A percentile compares a stretch with the other conserved stretches of the same genome.
Conservation (phyloP, 2,888 invertebrate genomes). For the Melieria picta region DNA sequence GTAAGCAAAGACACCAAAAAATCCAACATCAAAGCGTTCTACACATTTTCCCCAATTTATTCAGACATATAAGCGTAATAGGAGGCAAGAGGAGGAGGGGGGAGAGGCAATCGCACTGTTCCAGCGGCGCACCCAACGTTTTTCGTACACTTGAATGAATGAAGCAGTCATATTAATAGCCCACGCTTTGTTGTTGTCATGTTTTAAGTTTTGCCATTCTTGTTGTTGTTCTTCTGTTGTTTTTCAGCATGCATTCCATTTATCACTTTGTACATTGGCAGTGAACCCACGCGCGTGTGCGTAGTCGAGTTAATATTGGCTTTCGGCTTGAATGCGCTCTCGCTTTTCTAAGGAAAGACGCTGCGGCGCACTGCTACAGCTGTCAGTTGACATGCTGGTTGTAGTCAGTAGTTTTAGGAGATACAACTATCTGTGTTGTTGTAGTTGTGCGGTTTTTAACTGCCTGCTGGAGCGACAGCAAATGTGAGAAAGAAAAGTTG, state of each 20-base stretch:
- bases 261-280: slow-evolving; percentile 4
- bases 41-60: no score
- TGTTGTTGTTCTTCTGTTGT: no score
- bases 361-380: no score
- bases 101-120: no score
- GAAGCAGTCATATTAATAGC: neutral
- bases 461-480: neutral
- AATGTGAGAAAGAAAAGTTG: no score
- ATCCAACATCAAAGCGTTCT: no score
- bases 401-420: neutral
- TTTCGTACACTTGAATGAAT: neutral
- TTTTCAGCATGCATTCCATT: slow-evolving; percentile 21
- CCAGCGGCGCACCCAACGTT: no score
- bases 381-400: neutral
- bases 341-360: neutral
- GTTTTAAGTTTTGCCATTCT: slow-evolving; percentile 7
- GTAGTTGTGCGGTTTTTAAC: slow-evolving; percentile 1
- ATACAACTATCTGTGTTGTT: neutral
- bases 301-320: slow-evolving; percentile 11
- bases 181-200: neutral
- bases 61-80: no score
- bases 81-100: no score
- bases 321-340: slow-evolving; percentile 11
- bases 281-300: no score
- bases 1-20: no score